Conservation (phyloP, 2,888 invertebrate genomes). For the Eubasilissa splendida region DNA sequence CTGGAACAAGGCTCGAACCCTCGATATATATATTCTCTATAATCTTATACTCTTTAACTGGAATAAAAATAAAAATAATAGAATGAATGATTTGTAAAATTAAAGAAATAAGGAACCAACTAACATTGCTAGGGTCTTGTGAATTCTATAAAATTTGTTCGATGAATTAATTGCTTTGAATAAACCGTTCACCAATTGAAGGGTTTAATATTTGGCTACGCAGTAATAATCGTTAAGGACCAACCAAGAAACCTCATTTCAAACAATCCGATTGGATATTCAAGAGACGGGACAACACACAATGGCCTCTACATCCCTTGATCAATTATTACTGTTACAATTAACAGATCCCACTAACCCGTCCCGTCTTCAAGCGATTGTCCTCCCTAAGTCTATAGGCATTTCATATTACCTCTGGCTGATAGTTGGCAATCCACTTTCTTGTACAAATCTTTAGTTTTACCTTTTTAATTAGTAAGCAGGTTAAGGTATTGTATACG, state of each 20-base stretch:
- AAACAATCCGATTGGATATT: constrained; percentile 29
- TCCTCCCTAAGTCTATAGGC: constrained; percentile 46
- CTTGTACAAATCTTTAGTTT: constrained; percentile 13
- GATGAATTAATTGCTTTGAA: background rate
- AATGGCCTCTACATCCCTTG: constrained; percentile 35
- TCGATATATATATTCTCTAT: too few species aligned
- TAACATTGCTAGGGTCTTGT: too few species aligned
- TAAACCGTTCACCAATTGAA: background rate
- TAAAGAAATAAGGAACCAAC: too few species aligned
- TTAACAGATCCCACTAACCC: constrained; percentile 44
- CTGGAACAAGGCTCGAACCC: too few species aligned
- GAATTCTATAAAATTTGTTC: background rate
- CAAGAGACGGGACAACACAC: constrained; percentile 11
- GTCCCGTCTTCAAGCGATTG: constrained; percentile 41
- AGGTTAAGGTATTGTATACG: background rate
- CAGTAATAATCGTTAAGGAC: background rate
- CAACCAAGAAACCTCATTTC: constrained; percentile 15
- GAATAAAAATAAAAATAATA: too few species aligned
- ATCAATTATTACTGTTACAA: constrained; percentile 56
- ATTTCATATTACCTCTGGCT: constrained; percentile 48
- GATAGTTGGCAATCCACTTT: constrained; percentile 21
- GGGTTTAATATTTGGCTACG: too few species aligned
- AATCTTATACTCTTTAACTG: too few species aligned
- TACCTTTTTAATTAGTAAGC: constrained; percentile 26
- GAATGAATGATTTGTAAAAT: too few species aligned